Base-by-base conservation (phyloP, 92 coral and sea anemone genomes). In the Zoanthus solanderi region DNA sequence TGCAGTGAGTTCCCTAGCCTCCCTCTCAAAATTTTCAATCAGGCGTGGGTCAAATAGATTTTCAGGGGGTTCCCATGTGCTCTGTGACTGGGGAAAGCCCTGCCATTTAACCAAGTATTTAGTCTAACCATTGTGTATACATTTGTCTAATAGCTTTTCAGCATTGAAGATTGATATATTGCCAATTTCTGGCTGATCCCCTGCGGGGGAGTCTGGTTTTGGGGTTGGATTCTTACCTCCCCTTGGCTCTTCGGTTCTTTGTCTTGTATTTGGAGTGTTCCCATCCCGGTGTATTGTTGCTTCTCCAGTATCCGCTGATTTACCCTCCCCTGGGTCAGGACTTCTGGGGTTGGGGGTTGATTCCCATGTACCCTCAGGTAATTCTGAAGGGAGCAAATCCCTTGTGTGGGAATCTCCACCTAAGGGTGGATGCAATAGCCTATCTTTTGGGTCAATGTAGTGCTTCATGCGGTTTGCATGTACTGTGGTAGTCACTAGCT, bases 391-490 rank as follows among this genome's bases (percentile, higher is more conserved):
- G 56, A 50, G 56, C 56, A 50, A 50, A 50, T 50, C 56, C 56
- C 56, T 7, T 50, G 56, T 50, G 56, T 50, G 56, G 56, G 56
- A 50, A 50, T 50, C 56, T 7, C 56, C 56, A 11, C 56, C 56
- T 50, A 50, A 50, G 56, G 56, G 56, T 14, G 83, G 78, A 4
- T 75, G 72, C 6, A 88, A 50, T 60, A 89, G 92, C 8, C 93
- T 44, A 1, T 83, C 87, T 17, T 71, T n/a, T 1, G 83, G 89
- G 54, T 91, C 94, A 11, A 77, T 14, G 72, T 60, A 91, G 3
- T 32, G 92, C 66, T 91, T 91, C 75, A 91, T 76, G 37, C 89
- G 79, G 48, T 84, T 91, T 5, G 87, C 89, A 34, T 88, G 91
- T 48, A 91, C 91, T 13, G 72, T 79, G 18, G 84, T 56, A 31